These are phyloP conservation scores for Anagrus nilaparvatae DNA, from an alignment of 1,140 invertebrate species.

Conservation along the genomic window DNA sequence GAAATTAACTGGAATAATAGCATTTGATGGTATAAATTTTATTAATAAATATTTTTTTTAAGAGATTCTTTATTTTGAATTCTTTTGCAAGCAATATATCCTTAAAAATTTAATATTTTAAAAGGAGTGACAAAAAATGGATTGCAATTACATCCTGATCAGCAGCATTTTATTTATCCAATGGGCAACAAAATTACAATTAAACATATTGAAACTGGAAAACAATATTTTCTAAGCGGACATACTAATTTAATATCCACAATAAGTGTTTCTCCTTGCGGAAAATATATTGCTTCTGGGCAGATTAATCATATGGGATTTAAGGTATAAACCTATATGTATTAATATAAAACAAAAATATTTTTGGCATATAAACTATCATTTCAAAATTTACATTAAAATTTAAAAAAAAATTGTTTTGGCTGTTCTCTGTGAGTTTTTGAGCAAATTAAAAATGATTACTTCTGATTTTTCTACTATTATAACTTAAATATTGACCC, in stretches of 20 bases:
- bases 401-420: too few species aligned
- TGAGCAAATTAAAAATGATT: too few species aligned
- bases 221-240: conserved; percentile 68
- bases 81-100: conserved; percentile 12
- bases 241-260: conserved; percentile 78
- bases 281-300: conserved; percentile 75
- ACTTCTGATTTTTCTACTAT: too few species aligned
- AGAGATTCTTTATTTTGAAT: not conserved
- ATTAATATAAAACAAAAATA: too few species aligned
- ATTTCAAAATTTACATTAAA: too few species aligned
- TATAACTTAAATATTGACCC: too few species aligned
- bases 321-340: conserved; percentile 57
- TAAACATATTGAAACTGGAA: conserved; percentile 58
- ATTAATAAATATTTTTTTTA: conserved; percentile 5
- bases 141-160: conserved; percentile 67
- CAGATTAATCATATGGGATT: conserved; percentile 86
- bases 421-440: too few species aligned
- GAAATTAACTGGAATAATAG: conserved; percentile 55
- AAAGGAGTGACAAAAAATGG: conserved; percentile 58
- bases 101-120: conserved; percentile 5
- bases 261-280: conserved; percentile 65
- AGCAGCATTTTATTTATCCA: conserved; percentile 67
- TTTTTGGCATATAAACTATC: too few species aligned
- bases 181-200: conserved; percentile 77
- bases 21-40: conserved; percentile 55